Evolutionary conservation across 2,888 invertebrate species (phyloP).

Genomic region (Chirona hameri): DNA sequence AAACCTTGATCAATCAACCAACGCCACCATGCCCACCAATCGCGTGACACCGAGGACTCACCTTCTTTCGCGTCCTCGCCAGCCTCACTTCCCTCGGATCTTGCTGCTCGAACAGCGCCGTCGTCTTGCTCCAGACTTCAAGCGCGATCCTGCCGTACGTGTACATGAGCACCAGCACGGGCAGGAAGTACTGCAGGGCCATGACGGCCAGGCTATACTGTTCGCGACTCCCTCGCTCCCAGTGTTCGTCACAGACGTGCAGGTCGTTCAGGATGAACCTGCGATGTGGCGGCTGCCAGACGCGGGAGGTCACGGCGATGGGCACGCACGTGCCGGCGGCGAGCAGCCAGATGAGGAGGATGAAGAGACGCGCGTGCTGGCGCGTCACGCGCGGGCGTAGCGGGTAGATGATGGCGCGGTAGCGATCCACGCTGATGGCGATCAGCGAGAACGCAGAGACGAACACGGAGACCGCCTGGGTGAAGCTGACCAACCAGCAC

Average conservation of each 20-base stretch:
- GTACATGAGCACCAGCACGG: conserved; percentile 71
- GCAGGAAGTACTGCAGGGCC: conserved; percentile 77
- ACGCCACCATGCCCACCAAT: too few relatives aligned
- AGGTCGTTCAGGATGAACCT: conserved; percentile 33
- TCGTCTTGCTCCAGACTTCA: conserved; percentile 77
- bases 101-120: conserved; percentile 82
- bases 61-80: conserved; percentile 79
- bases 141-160: conserved; percentile 82
- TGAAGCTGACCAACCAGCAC: conserved; percentile 51
- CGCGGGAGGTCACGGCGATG: conserved; percentile 66
- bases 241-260: conserved; percentile 39
- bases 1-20: too few relatives aligned
- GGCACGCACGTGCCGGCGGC: conserved; percentile 77
- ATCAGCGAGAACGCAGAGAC: conserved; percentile 87
- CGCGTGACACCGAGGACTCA: too few relatives aligned
- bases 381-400: conserved; percentile 74
- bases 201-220: conserved; percentile 74
- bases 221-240: conserved; percentile 54
- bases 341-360: conserved; percentile 67
- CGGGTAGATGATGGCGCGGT: conserved; percentile 86
- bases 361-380: conserved; percentile 63
- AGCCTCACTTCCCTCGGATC: conserved; percentile 45
- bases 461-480: conserved; percentile 43
- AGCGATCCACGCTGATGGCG: conserved; percentile 85
- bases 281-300: conserved; percentile 40